Conservation (phyloP, 2,888 invertebrate species). For the Agrochola macilenta region DNA sequence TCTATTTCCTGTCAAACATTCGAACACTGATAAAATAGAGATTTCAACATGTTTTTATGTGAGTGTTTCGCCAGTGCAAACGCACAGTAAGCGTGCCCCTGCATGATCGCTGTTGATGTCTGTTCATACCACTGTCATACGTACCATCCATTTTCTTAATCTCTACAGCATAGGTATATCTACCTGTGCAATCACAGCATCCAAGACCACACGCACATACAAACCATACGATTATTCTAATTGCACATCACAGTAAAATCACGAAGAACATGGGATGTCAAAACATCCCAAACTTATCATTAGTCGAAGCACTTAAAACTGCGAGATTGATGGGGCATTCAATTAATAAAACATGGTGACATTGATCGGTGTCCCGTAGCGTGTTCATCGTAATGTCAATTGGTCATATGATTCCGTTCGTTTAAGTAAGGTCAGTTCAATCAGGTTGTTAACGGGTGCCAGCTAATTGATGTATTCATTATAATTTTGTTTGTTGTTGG, state of each 20-base stretch:
- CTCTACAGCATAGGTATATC: not conserved
- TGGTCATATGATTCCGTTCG: conserved; percentile 40
- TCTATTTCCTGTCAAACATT: no score
- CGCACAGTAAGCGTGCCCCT: no score
- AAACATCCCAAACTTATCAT: conserved; percentile 29
- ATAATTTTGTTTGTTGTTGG: conserved; percentile 15
- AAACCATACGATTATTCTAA: conserved; percentile 20
- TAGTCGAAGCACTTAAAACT: conserved; percentile 21
- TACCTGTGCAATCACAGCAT: not conserved
- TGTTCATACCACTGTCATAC: no score
- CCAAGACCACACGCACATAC: conserved; percentile 15
- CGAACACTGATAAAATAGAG: no score
- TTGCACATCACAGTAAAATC: conserved; percentile 18
- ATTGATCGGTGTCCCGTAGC: conserved; percentile 23
- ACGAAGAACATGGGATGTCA: conserved; percentile 41
- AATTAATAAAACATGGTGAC: conserved; percentile 36
- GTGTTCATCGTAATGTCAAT: conserved; percentile 15
- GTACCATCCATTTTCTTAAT: not conserved
- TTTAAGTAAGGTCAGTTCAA: conserved; percentile 30
- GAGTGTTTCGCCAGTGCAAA: no score
- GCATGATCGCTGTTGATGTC: no score
- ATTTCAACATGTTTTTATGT: no score
- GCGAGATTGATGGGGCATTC: conserved; percentile 23
- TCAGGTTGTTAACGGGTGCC: not conserved
- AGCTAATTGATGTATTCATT: conserved; percentile 24